Evolutionary conservation across 2,888 invertebrate species (phyloP).

Genomic region (Unio delphinus): DNA sequence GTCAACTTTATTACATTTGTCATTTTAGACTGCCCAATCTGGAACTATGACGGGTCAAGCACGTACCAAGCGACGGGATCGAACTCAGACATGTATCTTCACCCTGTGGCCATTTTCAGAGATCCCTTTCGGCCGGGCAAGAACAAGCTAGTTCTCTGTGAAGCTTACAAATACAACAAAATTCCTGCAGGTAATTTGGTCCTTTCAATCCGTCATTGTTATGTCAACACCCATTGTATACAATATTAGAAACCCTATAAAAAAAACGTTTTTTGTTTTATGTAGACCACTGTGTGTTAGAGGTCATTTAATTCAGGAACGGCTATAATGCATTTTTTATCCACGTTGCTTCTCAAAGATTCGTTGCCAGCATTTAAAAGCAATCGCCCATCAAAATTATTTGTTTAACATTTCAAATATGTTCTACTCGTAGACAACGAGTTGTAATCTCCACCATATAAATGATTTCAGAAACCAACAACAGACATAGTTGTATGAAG

Average conservation of each 20-base stretch:
- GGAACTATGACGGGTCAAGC: conserved; percentile 74
- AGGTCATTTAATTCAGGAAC: no score
- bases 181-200: conserved; percentile 80
- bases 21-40: conserved; percentile 70
- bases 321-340: no score
- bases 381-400: no score
- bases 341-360: no score
- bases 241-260: no score
- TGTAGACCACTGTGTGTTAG: no score
- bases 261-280: no score
- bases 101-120: conserved; percentile 78
- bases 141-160: conserved; percentile 92
- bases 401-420: no score
- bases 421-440: no score
- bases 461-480: conserved; percentile 68
- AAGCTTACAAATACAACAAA: conserved; percentile 87
- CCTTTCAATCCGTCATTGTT: not conserved
- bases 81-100: conserved; percentile 85
- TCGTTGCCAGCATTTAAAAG: no score
- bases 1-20: not conserved
- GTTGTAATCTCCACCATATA: no score
- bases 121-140: conserved; percentile 80
- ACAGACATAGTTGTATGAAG: conserved; percentile 70
- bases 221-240: not conserved
- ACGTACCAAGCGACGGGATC: conserved; percentile 73